Percentiles rank a stretch among this genome's conserved stretches.
phyloP scores from a whole-genome alignment of 2,888 invertebrate genomes.

The Trissolcus japonicus region DNA sequence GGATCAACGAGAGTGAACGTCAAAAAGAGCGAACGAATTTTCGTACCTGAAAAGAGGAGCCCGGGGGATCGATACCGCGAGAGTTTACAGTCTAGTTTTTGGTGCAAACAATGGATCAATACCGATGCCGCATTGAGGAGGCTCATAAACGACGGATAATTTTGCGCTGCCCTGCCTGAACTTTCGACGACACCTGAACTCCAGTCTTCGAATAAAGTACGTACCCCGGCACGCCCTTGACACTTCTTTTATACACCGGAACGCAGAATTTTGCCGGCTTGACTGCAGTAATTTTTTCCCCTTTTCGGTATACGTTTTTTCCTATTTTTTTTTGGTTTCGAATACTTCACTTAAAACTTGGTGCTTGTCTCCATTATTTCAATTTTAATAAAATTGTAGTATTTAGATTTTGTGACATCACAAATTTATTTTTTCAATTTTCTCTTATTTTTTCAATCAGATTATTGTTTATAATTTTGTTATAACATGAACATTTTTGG shows the following conservation, averaged over 20 bases:
- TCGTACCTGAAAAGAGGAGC: conserved; percentile 6
- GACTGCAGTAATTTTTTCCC: too few species aligned
- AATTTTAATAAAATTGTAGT: too few species aligned
- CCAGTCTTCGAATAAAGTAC: conserved; percentile 8
- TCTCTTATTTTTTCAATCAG: too few species aligned
- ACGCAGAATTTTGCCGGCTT: conserved; percentile 3
- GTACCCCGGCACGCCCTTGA: conserved; percentile 35
- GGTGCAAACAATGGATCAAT: conserved; percentile 72
- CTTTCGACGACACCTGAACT: conserved; percentile 1
- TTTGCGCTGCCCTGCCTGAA: conserved; percentile 16
- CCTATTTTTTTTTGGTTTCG: too few species aligned
- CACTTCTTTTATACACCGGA: neutral
- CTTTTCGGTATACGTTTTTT: too few species aligned
- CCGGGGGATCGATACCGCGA: conserved; percentile 49
- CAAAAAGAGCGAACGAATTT: neutral
- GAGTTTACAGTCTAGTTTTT: conserved; percentile 58
- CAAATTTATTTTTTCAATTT: too few species aligned
- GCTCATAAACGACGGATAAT: conserved; percentile 54
- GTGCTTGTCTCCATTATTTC: too few species aligned
- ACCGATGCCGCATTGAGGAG: conserved; percentile 63
- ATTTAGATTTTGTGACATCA: too few species aligned
- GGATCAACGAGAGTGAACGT: conserved; percentile 16
- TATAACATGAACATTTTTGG: too few species aligned
- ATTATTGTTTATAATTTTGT: too few species aligned
- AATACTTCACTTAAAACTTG: too few species aligned